Evolutionary conservation across 1,140 invertebrate genomes (phyloP).

Genomic region (Zaprionus taronus): DNA sequence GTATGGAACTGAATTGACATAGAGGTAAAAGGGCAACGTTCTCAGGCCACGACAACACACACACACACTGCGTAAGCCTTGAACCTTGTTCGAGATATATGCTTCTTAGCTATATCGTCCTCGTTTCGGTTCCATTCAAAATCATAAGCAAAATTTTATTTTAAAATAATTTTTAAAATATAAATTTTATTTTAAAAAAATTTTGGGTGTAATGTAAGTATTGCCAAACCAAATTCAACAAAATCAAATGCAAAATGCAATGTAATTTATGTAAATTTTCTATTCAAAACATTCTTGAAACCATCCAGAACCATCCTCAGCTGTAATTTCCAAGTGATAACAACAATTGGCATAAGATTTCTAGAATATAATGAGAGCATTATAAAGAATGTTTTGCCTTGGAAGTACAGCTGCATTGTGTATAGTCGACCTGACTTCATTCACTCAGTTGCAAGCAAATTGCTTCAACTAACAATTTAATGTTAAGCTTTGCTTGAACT

Average conservation of each 20-base stretch:
- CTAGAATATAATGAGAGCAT: not conserved
- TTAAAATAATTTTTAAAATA: constrained; percentile 85
- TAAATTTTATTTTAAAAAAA: constrained; percentile 85
- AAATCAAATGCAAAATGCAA: constrained; percentile 44
- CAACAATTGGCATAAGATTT: constrained; percentile 25
- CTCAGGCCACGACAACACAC: not conserved
- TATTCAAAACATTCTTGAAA: constrained; percentile 14
- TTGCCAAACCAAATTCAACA: constrained; percentile 62
- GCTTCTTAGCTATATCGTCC: not conserved
- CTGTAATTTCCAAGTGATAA: constrained; percentile 20
- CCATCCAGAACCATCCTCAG: constrained; percentile 4
- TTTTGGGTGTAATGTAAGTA: constrained; percentile 85
- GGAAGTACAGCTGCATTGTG: not conserved
- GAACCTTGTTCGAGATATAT: constrained; percentile 36
- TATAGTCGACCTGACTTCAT: not conserved
- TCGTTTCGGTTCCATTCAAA: constrained; percentile 73
- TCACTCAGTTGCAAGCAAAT: not conserved
- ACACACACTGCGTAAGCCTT: too few relatives aligned
- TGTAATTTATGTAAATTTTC: constrained; percentile 67
- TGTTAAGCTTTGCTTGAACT: constrained; percentile 21
- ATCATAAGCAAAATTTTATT: constrained; percentile 84
- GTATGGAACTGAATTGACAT: constrained; percentile 73
- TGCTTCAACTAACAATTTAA: not conserved
- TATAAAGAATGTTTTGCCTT: not conserved
- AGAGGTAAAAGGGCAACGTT: constrained; percentile 39